phyloP scores from a whole-genome alignment of 1,140 invertebrate genomes.

The Lordiphosa clarofinis region DNA sequence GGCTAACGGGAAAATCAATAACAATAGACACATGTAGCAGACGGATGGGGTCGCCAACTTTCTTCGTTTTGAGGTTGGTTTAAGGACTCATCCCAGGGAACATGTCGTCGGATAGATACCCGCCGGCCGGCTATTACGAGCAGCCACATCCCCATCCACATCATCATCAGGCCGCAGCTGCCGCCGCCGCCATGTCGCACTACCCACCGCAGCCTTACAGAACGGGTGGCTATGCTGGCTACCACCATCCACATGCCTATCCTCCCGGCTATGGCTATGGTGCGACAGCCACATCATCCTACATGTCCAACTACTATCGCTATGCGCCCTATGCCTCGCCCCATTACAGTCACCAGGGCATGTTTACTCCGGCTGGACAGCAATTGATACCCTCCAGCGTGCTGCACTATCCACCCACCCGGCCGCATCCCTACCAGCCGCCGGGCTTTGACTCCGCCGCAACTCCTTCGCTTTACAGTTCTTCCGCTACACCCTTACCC shows the following conservation, averaged over 20 bases:
- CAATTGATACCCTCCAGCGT: constrained; percentile 66
- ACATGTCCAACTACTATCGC: constrained; percentile 64
- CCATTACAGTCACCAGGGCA: constrained; percentile 57
- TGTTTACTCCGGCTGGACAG: constrained; percentile 68
- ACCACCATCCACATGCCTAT: constrained; percentile 38
- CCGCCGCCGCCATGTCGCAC: constrained; percentile 47
- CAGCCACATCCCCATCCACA: constrained; percentile 40
- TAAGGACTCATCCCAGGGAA: neutral
- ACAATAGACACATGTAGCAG: constrained; percentile 46
- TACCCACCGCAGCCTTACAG: constrained; percentile 50
- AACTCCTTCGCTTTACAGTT: constrained; percentile 47
- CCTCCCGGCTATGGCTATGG: constrained; percentile 51
- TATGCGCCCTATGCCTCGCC: constrained; percentile 67
- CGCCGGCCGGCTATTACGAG: constrained; percentile 62
- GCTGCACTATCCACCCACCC: constrained; percentile 59
- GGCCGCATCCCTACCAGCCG: constrained; percentile 29
- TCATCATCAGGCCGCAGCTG: constrained; percentile 6
- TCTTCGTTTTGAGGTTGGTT: constrained; percentile 19
- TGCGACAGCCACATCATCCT: constrained; percentile 19
- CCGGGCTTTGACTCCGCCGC: constrained; percentile 44
- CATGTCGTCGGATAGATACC: constrained; percentile 61
- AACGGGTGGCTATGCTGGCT: constrained; percentile 33
- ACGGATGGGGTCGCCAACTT: constrained; percentile 42
- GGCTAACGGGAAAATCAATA: constrained; percentile 60
- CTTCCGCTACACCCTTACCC: constrained; percentile 38